Base-by-base conservation (phyloP, 2,888 invertebrate species). In the Crematogaster levior region DNA sequence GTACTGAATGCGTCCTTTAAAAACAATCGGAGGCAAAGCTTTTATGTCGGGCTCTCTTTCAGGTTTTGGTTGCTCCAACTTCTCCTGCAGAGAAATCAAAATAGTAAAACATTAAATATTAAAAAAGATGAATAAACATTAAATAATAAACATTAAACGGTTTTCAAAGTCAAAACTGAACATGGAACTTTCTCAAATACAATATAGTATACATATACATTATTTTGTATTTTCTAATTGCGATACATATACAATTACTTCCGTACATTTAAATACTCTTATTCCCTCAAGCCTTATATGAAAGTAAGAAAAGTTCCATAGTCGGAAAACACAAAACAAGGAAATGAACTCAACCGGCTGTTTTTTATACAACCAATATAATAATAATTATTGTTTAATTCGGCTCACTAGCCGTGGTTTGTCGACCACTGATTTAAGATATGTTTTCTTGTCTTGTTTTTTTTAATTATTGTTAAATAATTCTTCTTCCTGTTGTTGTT, bases 1-100 rank as follows among this genome's bases (percentile, higher is more conserved):
- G 75, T 91, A 93, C 58, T 92, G 92, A 68, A 93, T 92, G 37
- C 56, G 68, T 21, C 93, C 94, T 70, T 87, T 80, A 82, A 94
- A 94, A 68, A 70, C 2, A 46, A 93, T 93, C 21, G 81, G 4
- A 40, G 91, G 88, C 51, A 93, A 79, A 58, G 74, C 61, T 30
- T 75, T 70, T 37, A 88, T 79, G 27, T 88, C 84, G 27, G 86
- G 81, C 18, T 92, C 88, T 77, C 46, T 86, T 66, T 88, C 72
- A 9, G 53, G 34, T 5, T 68, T 10, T 40, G 40, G n/a, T 58
- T 84, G 75, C 48, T 81, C 18, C 27, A 83, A 63, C 21, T 85
- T 84, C 72, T 86, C 75, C 91, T 92, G 58, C 27, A 56, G 48
- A 85, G 46, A 21, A 80, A 74, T 73, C 61, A 72, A 68, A 34